Base-by-base conservation (phyloP, 1,140 invertebrate genomes). In the Formica exsecta region DNA sequence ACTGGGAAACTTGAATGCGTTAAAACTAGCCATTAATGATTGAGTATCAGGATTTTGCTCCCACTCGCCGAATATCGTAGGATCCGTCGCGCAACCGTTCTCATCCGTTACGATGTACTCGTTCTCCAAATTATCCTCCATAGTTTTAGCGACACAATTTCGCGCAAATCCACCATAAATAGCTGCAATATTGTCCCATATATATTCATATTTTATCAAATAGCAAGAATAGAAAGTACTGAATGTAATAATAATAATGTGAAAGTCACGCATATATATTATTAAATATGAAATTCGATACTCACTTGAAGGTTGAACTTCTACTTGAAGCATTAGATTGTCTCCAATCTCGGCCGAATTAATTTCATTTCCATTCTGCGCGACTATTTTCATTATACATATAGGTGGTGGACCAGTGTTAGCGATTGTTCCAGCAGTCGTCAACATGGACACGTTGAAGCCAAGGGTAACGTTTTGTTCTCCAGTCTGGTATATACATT, bases 1-100 rank as follows among this genome's bases (percentile, higher is more conserved):
- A 85, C 97, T 98, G 0, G 98, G 98, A 96, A 99, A 99, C 94
- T 99, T 99, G 94, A 99, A 99, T 5, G 98, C 98, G 93, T 98
- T 98, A 93, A 99, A 99, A 85, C 97, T 97, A 59, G 98, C 98
- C 92, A 97, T 95, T 29, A 99, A 94, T 13, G 97, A 97, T 93
- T 98, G 97, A 13, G 97, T 97, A 51, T 98, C 97, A 6, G 97
- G 96, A 92, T 98, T 98, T 87, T 98, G 97, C 88, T 98, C 97
- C 98, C 98, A 99, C 93, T 99, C 98, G 22, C 98, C 98, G 91
- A 99, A 99, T 92, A 99, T 98, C 22, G 97, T 97, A 3, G 98
- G 97, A 95, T 99, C 98, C 0, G 98, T 98, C 19, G 98, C 98
- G 92, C 98, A 99, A 41, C 98, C 98, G 91, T 99, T 98, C 90